Conservation (phyloP, 2,797 vertebrate species). For the Tapera naevia region DNA sequence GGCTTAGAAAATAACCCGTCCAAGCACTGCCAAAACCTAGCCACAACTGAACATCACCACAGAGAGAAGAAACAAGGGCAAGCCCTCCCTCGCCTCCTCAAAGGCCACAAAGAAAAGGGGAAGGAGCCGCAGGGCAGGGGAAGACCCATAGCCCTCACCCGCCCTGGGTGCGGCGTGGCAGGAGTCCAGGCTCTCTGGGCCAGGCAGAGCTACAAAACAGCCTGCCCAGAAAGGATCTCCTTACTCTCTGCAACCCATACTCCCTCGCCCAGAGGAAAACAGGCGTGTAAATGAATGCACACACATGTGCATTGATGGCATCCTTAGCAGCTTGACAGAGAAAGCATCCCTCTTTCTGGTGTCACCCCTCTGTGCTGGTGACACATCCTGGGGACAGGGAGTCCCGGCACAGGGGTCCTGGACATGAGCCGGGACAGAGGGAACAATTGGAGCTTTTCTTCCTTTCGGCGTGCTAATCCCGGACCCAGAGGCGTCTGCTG, state of each 20-base stretch:
- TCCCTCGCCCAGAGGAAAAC: not conserved
- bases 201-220: not conserved
- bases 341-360: conserved; percentile 17
- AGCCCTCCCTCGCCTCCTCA: not conserved
- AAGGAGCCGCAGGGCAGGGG: not conserved
- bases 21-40: not conserved
- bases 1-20: not conserved
- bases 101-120: not conserved
- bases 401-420: not conserved
- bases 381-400: conserved; percentile 2
- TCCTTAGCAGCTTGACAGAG: not conserved
- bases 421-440: not conserved
- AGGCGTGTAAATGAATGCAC: accelerated
- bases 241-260: not conserved
- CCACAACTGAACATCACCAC: not conserved
- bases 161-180: not conserved
- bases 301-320: accelerated
- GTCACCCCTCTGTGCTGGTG: not conserved
- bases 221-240: not conserved
- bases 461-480: not conserved
- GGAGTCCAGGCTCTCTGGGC: not conserved
- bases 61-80: not conserved
- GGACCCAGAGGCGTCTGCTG: not conserved
- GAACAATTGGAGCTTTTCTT: conserved; percentile 54
- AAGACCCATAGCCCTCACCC: not conserved